phyloP scores from a whole-genome alignment of 2,797 vertebrate species.

The Rhynchotus rufescens region DNA sequence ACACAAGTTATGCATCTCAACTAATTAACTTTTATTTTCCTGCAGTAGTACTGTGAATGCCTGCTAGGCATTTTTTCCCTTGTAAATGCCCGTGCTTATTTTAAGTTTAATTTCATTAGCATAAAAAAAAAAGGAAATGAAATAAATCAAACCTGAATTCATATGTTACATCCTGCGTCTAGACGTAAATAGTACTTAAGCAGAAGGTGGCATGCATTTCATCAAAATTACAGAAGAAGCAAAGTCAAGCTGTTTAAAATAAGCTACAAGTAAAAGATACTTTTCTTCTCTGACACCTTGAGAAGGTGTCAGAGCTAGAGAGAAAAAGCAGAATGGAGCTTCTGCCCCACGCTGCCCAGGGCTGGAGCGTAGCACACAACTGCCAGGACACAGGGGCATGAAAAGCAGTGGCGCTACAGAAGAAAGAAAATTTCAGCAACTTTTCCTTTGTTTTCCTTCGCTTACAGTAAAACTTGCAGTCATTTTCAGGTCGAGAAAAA shows the following conservation, averaged over 20 bases:
- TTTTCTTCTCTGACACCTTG: background rate
- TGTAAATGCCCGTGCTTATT: conserved; percentile 45
- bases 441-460: background rate
- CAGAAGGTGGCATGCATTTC: conserved; percentile 11
- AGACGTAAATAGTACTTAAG: background rate
- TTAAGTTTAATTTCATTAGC: conserved; percentile 34
- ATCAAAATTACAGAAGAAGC: conserved; percentile 20
- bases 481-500: background rate
- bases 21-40: conserved; percentile 43
- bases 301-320: too few relatives aligned
- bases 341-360: background rate
- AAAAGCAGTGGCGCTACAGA: background rate
- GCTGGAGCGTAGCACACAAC: background rate
- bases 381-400: background rate
- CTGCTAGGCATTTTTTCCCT: conserved; percentile 28
- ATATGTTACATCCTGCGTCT: background rate
- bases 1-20: background rate
- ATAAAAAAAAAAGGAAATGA: conserved; percentile 39
- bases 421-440: conserved; percentile 1
- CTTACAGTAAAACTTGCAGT: background rate
- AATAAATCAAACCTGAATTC: conserved; percentile 31
- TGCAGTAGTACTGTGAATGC: background rate
- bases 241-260: background rate
- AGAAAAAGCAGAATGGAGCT: background rate
- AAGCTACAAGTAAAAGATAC: background rate